A percentile compares a stretch with the other conserved stretches of the same genome.
These are phyloP conservation scores for Myiozetetes cayanensis DNA, from an alignment of 2,113 vertebrate species.

Conservation along the genomic window DNA sequence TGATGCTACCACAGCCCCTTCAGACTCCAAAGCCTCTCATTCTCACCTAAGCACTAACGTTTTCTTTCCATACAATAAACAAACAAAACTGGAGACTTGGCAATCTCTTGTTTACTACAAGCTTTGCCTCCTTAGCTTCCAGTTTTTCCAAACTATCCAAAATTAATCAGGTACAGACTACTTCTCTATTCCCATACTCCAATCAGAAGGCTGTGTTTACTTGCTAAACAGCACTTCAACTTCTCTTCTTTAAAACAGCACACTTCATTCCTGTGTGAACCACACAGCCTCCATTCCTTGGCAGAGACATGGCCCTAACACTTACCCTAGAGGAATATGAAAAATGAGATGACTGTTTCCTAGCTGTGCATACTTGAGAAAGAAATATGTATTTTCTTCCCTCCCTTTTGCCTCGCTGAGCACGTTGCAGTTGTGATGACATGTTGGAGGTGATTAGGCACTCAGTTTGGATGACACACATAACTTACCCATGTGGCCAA, in stretches of 20 bases:
- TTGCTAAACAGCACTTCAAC: background rate
- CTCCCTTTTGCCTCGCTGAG: constrained; percentile 18
- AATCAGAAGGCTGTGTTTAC: background rate
- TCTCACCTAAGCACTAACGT: background rate
- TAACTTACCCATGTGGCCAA: constrained; percentile 30
- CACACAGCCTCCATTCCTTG: background rate
- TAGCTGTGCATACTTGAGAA: background rate
- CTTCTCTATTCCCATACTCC: background rate
- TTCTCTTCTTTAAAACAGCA: background rate
- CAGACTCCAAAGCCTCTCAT: background rate
- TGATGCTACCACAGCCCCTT: background rate
- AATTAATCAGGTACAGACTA: background rate
- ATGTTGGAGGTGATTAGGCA: constrained; percentile 12
- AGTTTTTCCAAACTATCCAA: background rate
- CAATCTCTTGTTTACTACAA: background rate
- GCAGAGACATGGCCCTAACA: background rate
- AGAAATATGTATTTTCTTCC: constrained; percentile 46
- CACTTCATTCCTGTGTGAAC: background rate
- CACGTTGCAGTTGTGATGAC: constrained; percentile 34
- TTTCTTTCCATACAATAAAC: background rate
- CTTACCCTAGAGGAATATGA: background rate
- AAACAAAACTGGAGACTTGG: background rate
- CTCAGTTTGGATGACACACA: background rate
- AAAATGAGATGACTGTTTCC: constrained; percentile 25
- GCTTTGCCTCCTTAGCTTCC: background rate